These are phyloP conservation scores for Noctua janthe DNA, from an alignment of 2,888 invertebrate species.

Conservation along the genomic window DNA sequence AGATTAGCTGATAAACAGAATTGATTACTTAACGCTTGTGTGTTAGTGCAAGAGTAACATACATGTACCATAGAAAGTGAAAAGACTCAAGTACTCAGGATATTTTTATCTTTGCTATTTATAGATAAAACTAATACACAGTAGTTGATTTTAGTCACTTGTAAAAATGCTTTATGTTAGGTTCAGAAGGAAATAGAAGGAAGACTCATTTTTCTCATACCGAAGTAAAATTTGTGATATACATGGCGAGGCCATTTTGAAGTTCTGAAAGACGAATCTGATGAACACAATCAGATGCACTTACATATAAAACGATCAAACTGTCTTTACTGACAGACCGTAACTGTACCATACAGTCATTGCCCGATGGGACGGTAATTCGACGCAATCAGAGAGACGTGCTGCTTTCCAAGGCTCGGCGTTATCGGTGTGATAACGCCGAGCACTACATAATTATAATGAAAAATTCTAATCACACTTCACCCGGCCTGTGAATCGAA, in stretches of 20 bases:
- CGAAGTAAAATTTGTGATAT: neutral
- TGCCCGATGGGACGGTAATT: too few species aligned
- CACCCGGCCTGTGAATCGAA: too few species aligned
- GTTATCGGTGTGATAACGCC: too few species aligned
- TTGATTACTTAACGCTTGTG: constrained; percentile 27
- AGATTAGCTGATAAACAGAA: constrained; percentile 48
- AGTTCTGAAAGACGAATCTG: neutral
- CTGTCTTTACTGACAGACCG: too few species aligned
- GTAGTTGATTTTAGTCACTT: neutral
- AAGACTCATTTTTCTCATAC: neutral
- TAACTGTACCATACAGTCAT: too few species aligned
- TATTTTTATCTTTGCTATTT: neutral
- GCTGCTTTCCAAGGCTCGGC: too few species aligned
- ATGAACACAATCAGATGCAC: neutral
- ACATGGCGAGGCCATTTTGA: neutral
- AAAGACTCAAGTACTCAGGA: neutral
- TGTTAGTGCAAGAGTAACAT: neutral
- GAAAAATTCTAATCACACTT: too few species aligned
- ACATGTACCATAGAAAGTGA: neutral
- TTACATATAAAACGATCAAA: too few species aligned
- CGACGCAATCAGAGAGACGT: too few species aligned
- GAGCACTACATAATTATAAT: too few species aligned
- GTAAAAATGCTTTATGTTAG: neutral
- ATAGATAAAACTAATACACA: neutral
- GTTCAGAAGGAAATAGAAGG: neutral